phyloP scores from a whole-genome alignment of 2,888 invertebrate species.

The Pammene aurita region DNA sequence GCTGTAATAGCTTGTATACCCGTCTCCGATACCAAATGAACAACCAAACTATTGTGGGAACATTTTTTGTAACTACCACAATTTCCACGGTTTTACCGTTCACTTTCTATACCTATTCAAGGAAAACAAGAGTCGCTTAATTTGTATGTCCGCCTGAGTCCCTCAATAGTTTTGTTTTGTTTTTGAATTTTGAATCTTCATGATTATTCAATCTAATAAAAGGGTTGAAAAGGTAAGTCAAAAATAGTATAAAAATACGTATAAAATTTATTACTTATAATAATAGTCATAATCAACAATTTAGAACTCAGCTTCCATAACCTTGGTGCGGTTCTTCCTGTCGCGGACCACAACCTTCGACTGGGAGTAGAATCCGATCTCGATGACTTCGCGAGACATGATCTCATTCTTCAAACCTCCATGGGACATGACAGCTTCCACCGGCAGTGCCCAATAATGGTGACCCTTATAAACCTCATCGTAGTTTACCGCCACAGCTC shows the following conservation, averaged over 20 bases:
- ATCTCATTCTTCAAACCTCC: slow-evolving; percentile 40
- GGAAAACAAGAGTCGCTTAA: too few species aligned
- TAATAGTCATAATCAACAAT: not conserved
- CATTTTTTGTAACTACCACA: too few species aligned
- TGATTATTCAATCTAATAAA: too few species aligned
- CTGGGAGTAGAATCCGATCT: slow-evolving; percentile 33
- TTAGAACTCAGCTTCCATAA: slow-evolving; percentile 17
- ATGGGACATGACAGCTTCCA: slow-evolving; percentile 45
- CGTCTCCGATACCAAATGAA: too few species aligned
- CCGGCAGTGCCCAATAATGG: slow-evolving; percentile 49
- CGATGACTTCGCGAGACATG: slow-evolving; percentile 31
- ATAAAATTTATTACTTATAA: slow-evolving; percentile 14
- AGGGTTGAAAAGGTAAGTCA: not conserved
- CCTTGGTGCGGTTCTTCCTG: not conserved
- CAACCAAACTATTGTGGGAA: too few species aligned
- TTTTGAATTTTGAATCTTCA: too few species aligned
- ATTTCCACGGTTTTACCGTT: too few species aligned
- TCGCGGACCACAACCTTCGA: slow-evolving; percentile 31
- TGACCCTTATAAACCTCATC: slow-evolving; percentile 44
- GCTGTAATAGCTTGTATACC: too few species aligned
- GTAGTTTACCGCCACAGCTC: slow-evolving; percentile 49
- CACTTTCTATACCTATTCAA: too few species aligned
- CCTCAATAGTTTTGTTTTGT: too few species aligned
- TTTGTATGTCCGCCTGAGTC: too few species aligned
- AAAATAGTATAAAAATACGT: slow-evolving; percentile 5